phyloP scores from a whole-genome alignment of 2,888 invertebrate species.

The Lacanobia wlatinum region DNA sequence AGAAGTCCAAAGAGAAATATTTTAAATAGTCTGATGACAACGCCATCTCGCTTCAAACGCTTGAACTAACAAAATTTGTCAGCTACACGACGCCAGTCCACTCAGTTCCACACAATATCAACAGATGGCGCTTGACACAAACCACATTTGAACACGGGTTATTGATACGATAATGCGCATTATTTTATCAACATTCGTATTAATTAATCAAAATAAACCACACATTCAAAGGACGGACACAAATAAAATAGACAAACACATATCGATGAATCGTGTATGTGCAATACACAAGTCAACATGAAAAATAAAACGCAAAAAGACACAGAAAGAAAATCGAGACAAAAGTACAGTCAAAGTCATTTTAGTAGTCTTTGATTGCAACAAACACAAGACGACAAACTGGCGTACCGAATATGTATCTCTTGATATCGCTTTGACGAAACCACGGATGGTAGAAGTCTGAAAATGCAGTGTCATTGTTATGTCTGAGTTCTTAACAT shows the following conservation, averaged over 20 bases:
- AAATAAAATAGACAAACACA: constrained; percentile 37
- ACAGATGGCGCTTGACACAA: constrained; percentile 68
- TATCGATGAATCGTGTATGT: background rate
- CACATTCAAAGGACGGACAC: constrained; percentile 46
- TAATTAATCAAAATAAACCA: constrained; percentile 35
- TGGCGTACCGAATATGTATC: constrained; percentile 84
- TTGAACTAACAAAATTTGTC: constrained; percentile 30
- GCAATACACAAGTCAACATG: constrained; percentile 24
- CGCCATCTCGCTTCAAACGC: constrained; percentile 63
- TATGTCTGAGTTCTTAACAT: constrained; percentile 1
- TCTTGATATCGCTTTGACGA: constrained; percentile 79
- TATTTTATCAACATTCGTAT: constrained; percentile 14
- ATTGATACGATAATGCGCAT: constrained; percentile 22
- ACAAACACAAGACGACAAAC: constrained; percentile 55
- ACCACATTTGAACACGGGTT: background rate
- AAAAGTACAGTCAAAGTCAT: constrained; percentile 37
- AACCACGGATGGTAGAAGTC: constrained; percentile 81
- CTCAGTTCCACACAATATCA: constrained; percentile 34
- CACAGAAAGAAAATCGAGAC: constrained; percentile 15
- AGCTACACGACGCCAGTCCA: background rate
- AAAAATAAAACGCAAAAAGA: background rate
- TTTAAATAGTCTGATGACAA: background rate
- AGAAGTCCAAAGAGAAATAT: background rate
- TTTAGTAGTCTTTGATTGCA: constrained; percentile 49
- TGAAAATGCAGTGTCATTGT: constrained; percentile 72